Conservation (phyloP, 2,797 vertebrate species). For the Esox masquinongy region DNA sequence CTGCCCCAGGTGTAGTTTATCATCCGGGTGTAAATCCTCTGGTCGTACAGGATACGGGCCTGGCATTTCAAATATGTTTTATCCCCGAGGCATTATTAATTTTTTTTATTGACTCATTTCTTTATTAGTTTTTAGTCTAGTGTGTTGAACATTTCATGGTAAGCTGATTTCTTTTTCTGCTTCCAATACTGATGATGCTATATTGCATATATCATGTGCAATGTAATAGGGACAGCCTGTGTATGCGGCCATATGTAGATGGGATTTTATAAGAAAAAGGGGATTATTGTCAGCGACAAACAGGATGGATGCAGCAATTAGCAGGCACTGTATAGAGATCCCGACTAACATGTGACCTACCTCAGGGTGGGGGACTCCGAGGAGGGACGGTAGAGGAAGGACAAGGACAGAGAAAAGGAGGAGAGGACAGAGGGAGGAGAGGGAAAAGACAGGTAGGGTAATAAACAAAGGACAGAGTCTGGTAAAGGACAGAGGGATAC, state of each 20-base stretch:
- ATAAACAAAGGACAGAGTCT: neutral
- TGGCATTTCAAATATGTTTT: slow-evolving; percentile 68
- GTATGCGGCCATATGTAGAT: neutral
- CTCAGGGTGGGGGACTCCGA: neutral
- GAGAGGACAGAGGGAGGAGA: neutral
- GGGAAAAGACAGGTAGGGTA: neutral
- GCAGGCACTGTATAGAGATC: neutral
- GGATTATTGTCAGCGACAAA: neutral
- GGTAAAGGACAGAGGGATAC: neutral
- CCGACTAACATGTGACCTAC: neutral
- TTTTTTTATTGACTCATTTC: slow-evolving; percentile 41
- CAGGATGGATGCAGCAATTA: neutral
- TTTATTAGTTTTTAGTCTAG: neutral
- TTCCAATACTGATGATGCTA: too few relatives aligned
- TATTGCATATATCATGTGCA: too few relatives aligned
- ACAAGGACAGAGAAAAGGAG: neutral
- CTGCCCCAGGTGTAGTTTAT: slow-evolving; percentile 63
- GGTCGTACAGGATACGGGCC: slow-evolving; percentile 37
- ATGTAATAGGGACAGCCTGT: slow-evolving; percentile 9
- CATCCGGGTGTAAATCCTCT: slow-evolving; percentile 57
- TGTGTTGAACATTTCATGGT: slow-evolving; percentile 41
- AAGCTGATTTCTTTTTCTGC: too few relatives aligned
- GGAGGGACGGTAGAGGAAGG: neutral
- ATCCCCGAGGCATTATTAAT: slow-evolving; percentile 57
- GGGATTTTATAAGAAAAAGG: neutral